These are phyloP conservation scores for Clistopyga incitator DNA, from an alignment of 2,888 invertebrate genomes.

Conservation along the genomic window DNA sequence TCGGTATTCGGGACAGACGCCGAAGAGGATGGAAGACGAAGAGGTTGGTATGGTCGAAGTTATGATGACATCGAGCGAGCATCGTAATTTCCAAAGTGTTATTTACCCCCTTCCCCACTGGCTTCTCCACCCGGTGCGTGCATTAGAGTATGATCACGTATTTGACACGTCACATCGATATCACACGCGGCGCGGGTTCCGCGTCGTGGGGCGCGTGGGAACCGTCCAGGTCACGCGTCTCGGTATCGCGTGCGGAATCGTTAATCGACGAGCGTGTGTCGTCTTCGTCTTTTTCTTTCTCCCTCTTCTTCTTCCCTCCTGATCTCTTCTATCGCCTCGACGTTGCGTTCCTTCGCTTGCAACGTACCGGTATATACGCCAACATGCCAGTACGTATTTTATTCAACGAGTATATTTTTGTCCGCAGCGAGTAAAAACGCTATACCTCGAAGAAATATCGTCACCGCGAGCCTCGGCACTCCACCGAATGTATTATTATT, in stretches of 20 bases:
- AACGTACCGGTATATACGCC: slow-evolving; percentile 19
- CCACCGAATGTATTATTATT: background rate
- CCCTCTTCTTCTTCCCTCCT: slow-evolving; percentile 38
- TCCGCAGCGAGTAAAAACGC: slow-evolving; percentile 15
- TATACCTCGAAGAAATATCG: background rate
- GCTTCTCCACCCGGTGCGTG: slow-evolving; percentile 60
- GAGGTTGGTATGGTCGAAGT: slow-evolving; percentile 32
- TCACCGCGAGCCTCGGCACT: too few relatives aligned
- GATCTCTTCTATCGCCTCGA: slow-evolving; percentile 16
- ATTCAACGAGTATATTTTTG: slow-evolving; percentile 35
- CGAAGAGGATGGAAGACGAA: slow-evolving; percentile 31
- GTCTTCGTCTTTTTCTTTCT: slow-evolving; percentile 51
- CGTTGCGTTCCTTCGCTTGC: slow-evolving; percentile 40
- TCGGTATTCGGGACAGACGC: slow-evolving; percentile 61
- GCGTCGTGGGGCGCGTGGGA: slow-evolving; percentile 81
- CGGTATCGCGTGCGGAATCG: slow-evolving; percentile 81
- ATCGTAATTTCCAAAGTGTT: slow-evolving; percentile 76
- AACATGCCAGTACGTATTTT: slow-evolving; percentile 33
- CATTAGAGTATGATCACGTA: slow-evolving; percentile 82
- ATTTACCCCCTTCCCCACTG: slow-evolving; percentile 33
- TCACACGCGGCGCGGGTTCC: slow-evolving; percentile 76
- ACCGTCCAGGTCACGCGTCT: slow-evolving; percentile 82
- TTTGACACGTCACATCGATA: slow-evolving; percentile 79
- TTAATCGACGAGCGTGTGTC: slow-evolving; percentile 74
- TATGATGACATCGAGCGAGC: slow-evolving; percentile 61